These are phyloP conservation scores for Chionoecetes opilio DNA, from an alignment of 1,140 invertebrate species.

Conservation along the genomic window DNA sequence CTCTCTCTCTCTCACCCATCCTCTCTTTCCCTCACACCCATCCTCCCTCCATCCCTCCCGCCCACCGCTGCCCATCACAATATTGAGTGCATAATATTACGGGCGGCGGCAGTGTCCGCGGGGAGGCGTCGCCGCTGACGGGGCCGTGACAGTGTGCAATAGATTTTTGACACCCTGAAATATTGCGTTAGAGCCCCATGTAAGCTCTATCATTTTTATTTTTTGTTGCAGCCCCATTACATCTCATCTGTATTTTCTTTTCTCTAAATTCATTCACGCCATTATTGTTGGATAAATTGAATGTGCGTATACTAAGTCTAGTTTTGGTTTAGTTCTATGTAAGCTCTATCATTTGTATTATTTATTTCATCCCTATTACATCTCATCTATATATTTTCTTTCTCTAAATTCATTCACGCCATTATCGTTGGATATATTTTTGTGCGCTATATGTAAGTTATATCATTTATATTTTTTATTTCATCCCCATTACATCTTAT, in stretches of 20 bases:
- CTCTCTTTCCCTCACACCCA: neutral
- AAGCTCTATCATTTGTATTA: neutral
- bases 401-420: neutral
- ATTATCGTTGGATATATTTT: neutral
- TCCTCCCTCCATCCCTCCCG: neutral
- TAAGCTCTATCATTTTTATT: neutral
- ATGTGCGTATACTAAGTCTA: too few species aligned
- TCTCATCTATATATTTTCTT: neutral
- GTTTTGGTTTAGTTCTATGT: slow-evolving; percentile 50
- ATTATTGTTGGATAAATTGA: neutral
- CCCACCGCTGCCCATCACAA: slow-evolving; percentile 74
- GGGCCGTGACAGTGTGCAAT: slow-evolving; percentile 73
- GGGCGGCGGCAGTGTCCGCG: slow-evolving; percentile 64
- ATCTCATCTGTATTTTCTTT: neutral
- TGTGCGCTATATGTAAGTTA: slow-evolving; percentile 41
- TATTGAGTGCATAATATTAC: slow-evolving; percentile 78
- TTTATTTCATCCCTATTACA: neutral
- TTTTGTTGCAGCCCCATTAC: neutral
- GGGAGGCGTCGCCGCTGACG: slow-evolving; percentile 69
- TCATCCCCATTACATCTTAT: neutral
- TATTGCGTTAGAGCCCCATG: slow-evolving; percentile 73
- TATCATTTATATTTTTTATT: neutral
- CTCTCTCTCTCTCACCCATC: slow-evolving; percentile 21
- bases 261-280: neutral
- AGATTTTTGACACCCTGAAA: slow-evolving; percentile 78